A percentile compares a stretch with the other conserved stretches of the same genome.
Evolutionary conservation across 2,888 invertebrate genomes (phyloP).

Genomic region (Ophion ellenae): DNA sequence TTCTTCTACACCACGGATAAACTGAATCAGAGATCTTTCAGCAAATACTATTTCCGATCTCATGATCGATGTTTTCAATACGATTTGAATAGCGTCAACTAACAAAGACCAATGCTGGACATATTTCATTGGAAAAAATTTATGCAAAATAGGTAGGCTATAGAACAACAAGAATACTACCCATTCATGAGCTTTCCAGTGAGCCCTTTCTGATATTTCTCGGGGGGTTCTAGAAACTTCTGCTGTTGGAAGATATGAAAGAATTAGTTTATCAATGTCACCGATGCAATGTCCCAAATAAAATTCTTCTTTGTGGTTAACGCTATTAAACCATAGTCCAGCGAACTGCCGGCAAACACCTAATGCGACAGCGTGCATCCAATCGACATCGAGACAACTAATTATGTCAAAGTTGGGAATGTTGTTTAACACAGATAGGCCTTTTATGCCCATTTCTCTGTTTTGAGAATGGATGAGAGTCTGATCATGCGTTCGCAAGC

Average conservation of each 20-base stretch:
- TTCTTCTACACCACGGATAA: slow-evolving; percentile 15
- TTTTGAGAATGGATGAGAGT: too few species aligned
- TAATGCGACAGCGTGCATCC: slow-evolving; percentile 61
- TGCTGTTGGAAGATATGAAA: slow-evolving; percentile 32
- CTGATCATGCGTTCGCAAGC: too few species aligned
- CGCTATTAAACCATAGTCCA: slow-evolving; percentile 59
- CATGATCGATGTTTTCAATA: slow-evolving; percentile 36
- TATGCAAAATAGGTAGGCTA: slow-evolving; percentile 14
- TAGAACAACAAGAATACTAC: slow-evolving; percentile 49
- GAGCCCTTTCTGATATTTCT: slow-evolving; percentile 36
- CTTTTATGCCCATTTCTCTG: neutral
- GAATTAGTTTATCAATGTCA: slow-evolving; percentile 25
- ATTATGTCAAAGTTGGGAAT: slow-evolving; percentile 62
- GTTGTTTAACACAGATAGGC: slow-evolving; percentile 39
- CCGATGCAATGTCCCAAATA: slow-evolving; percentile 53
- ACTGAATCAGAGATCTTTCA: slow-evolving; percentile 30
- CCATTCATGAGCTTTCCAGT: slow-evolving; percentile 62
- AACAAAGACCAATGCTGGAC: slow-evolving; percentile 33
- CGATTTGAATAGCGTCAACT: slow-evolving; percentile 35
- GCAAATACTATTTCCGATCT: slow-evolving; percentile 41
- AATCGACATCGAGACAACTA: slow-evolving; percentile 50
- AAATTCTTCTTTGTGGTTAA: slow-evolving; percentile 45
- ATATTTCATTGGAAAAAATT: slow-evolving; percentile 30
- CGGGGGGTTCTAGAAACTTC: slow-evolving; percentile 58
- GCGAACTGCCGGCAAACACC: slow-evolving; percentile 62